These are phyloP conservation scores for Drosophila arizonae DNA, from an alignment of 1,140 invertebrate genomes.

Conservation along the genomic window DNA sequence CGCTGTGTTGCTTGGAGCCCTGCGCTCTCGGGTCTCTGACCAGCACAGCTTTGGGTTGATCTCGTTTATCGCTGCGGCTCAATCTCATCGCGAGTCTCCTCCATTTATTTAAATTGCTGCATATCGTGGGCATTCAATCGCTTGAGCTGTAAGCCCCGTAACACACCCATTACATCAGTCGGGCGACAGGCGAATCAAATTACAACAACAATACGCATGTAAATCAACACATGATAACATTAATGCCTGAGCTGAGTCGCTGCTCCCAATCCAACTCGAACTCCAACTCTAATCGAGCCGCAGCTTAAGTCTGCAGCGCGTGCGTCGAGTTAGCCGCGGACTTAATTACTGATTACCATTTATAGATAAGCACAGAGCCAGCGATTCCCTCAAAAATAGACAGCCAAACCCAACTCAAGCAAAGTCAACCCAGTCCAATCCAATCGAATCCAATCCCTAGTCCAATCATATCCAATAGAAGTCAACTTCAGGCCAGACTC, in stretches of 20 bases:
- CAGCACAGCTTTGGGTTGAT: not conserved
- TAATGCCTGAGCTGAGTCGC: conserved; percentile 46
- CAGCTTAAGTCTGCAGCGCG: conserved; percentile 48
- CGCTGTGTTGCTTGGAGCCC: conserved; percentile 27
- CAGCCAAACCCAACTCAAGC: conserved; percentile 31
- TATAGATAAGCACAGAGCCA: conserved; percentile 58
- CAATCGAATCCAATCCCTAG: conserved; percentile 19
- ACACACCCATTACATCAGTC: conserved; percentile 36
- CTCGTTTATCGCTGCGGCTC: conserved; percentile 23
- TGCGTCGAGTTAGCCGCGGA: conserved; percentile 48
- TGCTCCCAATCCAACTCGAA: conserved; percentile 25
- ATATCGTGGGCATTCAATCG: conserved; percentile 40
- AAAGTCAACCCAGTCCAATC: conserved; percentile 15
- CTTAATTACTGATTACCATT: conserved; percentile 82
- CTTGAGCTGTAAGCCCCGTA: conserved; percentile 42
- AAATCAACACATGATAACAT: conserved; percentile 79
- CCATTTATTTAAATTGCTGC: conserved; percentile 46
- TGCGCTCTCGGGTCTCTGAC: not conserved
- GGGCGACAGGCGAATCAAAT: conserved; percentile 49
- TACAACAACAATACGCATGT: conserved; percentile 63
- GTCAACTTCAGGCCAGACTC: conserved; percentile 2
- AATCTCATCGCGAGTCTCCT: conserved; percentile 21
- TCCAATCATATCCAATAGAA: conserved; percentile 8
- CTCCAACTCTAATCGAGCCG: conserved; percentile 9
- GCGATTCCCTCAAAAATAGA: conserved; percentile 14